Evolutionary conservation across 2,797 vertebrate species (phyloP).

Genomic region (Artibeus jamaicensis): DNA sequence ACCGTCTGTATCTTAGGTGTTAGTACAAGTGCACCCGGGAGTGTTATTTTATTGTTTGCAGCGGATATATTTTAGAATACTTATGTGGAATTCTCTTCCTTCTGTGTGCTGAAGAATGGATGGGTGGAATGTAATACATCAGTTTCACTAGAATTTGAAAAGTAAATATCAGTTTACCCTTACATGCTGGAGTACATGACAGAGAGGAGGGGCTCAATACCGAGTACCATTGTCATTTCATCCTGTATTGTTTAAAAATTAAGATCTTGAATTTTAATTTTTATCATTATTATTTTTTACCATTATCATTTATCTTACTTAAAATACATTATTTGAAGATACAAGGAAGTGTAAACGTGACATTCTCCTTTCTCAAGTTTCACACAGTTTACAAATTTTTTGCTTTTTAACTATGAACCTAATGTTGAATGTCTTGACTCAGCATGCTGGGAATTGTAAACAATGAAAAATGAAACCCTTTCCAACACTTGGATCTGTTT

Average conservation of each 20-base stretch:
- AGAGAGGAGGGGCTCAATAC: background rate
- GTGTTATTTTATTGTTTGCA: background rate
- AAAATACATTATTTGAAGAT: background rate
- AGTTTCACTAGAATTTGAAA: background rate
- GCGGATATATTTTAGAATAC: background rate
- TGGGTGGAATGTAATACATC: background rate
- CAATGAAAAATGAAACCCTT: constrained; percentile 1
- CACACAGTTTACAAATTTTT: background rate
- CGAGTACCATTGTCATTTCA: background rate
- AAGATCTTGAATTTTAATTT: background rate
- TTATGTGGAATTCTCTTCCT: constrained; percentile 4
- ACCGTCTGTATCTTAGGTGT: background rate
- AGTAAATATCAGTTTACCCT: background rate
- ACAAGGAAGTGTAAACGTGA: background rate
- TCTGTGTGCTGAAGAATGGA: background rate
- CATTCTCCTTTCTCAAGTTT: background rate
- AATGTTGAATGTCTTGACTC: background rate
- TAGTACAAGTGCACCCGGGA: background rate
- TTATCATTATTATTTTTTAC: background rate
- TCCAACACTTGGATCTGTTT: background rate
- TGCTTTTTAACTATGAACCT: background rate
- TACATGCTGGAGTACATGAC: background rate
- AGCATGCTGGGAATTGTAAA: background rate
- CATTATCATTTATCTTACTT: background rate
- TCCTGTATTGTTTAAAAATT: background rate